phyloP scores from a whole-genome alignment of 1,140 invertebrate species.

The Lethocerus indicus region DNA sequence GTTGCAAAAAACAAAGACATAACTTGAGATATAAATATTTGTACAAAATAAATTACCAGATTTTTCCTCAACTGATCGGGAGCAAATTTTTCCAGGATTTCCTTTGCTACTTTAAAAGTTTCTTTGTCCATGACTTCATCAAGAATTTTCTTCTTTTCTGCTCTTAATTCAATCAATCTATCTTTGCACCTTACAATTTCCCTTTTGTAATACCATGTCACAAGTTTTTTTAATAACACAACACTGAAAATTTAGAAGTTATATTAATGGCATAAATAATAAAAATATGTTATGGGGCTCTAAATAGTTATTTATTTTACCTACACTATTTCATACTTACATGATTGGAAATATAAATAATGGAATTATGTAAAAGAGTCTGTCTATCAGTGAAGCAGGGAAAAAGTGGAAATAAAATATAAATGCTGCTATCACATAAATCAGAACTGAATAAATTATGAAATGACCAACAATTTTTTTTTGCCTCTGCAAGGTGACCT shows the following conservation, averaged over 20 bases:
- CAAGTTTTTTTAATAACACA: conserved; percentile 51
- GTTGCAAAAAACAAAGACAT: neutral
- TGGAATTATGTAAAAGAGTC: conserved; percentile 50
- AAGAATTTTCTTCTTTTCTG: conserved; percentile 74
- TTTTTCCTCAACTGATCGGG: conserved; percentile 34
- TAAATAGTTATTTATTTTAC: conserved; percentile 1
- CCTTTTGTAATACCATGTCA: conserved; percentile 77
- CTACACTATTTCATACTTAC: conserved; percentile 38
- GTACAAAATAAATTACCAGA: neutral
- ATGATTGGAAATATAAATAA: conserved; percentile 56
- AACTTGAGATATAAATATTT: neutral
- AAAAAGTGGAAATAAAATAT: conserved; percentile 66
- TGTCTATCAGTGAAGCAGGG: conserved; percentile 44
- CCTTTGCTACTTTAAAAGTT: conserved; percentile 91
- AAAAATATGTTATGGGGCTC: neutral
- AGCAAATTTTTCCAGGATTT: conserved; percentile 79
- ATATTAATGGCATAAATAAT: neutral
- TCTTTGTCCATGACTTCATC: conserved; percentile 95
- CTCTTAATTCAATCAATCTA: conserved; percentile 51
- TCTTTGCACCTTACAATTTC: conserved; percentile 64
- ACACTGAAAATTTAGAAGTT: conserved; percentile 42
- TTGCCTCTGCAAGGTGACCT: conserved; percentile 58
- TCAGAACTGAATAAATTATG: conserved; percentile 57
- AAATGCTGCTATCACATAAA: conserved; percentile 56
- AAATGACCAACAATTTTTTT: conserved; percentile 62